phyloP scores from a whole-genome alignment of 2,888 invertebrate genomes.

The Melieria picta region DNA sequence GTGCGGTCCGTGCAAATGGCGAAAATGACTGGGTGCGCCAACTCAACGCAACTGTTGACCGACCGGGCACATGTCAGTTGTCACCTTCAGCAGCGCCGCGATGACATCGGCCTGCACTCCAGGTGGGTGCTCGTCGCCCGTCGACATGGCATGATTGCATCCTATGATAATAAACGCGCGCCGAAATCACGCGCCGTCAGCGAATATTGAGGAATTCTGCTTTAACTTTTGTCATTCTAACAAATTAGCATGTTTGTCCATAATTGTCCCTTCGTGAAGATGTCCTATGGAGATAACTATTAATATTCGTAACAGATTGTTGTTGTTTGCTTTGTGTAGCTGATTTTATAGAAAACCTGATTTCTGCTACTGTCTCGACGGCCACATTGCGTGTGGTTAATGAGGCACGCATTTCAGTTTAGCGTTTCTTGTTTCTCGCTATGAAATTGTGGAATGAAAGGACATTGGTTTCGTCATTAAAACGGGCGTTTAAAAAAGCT shows the following conservation, averaged over 20 bases:
- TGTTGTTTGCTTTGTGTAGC: conserved; percentile 25
- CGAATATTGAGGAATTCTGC: conserved; percentile 62
- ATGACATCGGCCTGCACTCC: not conserved
- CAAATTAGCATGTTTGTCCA: conserved; percentile 62
- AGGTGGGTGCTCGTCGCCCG: conserved; percentile 8
- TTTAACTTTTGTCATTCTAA: conserved; percentile 50
- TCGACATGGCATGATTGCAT: conserved; percentile 35
- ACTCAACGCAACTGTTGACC: not conserved
- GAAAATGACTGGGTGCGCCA: conserved; percentile 13
- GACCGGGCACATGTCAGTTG: not conserved
- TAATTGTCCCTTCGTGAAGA: conserved; percentile 61
- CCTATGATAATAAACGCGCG: conserved; percentile 49
- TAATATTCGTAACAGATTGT: conserved; percentile 55
- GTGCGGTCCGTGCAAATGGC: conserved; percentile 24
- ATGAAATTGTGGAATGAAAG: too few species aligned
- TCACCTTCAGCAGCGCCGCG: not conserved
- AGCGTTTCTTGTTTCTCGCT: too few species aligned
- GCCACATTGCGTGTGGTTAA: conserved; percentile 54
- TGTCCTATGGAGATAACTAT: conserved; percentile 60
- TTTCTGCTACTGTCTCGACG: conserved; percentile 37
- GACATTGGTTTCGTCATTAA: too few species aligned
- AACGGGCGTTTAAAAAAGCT: too few species aligned
- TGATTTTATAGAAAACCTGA: conserved; percentile 47
- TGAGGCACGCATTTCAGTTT: conserved; percentile 33
- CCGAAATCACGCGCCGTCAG: conserved; percentile 56